phyloP scores from a whole-genome alignment of 2,888 invertebrate genomes.

The Magallana nippona region DNA sequence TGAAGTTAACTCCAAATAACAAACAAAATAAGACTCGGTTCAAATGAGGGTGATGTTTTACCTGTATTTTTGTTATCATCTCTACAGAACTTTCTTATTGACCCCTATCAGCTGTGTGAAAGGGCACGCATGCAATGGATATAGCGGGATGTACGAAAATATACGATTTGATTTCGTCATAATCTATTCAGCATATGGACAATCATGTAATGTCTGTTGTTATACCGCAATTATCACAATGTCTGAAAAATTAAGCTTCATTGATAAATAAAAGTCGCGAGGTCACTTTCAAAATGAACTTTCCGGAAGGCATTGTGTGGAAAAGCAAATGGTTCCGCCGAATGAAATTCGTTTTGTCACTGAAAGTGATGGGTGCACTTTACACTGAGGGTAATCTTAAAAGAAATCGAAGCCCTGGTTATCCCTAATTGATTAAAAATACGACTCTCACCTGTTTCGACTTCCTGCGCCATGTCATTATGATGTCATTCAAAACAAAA shows the following conservation, averaged over 20 bases:
- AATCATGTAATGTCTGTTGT: background rate
- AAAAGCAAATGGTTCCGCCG: background rate
- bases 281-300: slow-evolving; percentile 32
- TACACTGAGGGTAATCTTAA: background rate
- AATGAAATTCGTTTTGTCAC: background rate
- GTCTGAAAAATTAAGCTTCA: background rate
- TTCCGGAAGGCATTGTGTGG: slow-evolving; percentile 5
- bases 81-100: background rate
- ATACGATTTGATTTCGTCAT: background rate
- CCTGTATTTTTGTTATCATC: too few species aligned
- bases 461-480: slow-evolving; percentile 64
- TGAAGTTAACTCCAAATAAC: too few species aligned
- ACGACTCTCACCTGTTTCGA: slow-evolving; percentile 61
- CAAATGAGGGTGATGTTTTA: too few species aligned
- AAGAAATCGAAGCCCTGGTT: background rate
- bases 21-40: too few species aligned
- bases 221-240: background rate
- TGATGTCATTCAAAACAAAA: slow-evolving; percentile 58
- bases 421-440: slow-evolving; percentile 19
- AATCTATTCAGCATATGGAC: background rate
- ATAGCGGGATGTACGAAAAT: background rate
- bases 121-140: background rate
- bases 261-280: slow-evolving; percentile 15
- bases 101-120: slow-evolving; percentile 33
- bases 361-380: background rate